Evolutionary conservation across 2,888 invertebrate genomes (phyloP), one percentile per base, ranked within the genome.

Genomic region (Drosophila affinis): DNA sequence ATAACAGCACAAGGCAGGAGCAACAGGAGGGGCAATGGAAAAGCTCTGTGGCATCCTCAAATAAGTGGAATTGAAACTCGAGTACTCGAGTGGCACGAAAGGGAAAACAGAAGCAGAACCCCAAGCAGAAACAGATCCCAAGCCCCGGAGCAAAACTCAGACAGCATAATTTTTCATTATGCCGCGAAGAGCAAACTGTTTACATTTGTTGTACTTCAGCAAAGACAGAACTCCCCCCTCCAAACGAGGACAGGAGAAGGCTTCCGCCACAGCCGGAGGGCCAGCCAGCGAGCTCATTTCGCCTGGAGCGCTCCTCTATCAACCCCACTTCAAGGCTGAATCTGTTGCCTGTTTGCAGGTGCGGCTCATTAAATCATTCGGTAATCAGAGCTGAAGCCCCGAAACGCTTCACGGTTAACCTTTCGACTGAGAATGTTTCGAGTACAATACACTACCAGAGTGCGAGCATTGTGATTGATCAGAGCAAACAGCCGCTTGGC

Each of bases 111-210:
- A 62, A 61, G 64, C 47, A n/a, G 54, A 48, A 21, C 4, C 14
- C 18, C 9, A 53, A 21, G 21, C 46, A 21, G 48, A 62, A 54
- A 53, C 12, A 46, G 29, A 21, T 24, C n/a, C 34, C 21, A 24
- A 21, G n/a, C 12, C 53, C 32, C 17, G 17, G 32, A 48, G 21
- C 44, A 60, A 29, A 49, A 45, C 45, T 39, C 24, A 14, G 71
- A 61, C 59, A 68, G 76, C 63, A 74, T 82, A 80, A 83, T 83
- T 82, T 85, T 81, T 85, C 81, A 83, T 84, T 79, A 75, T 68
- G 81, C 76, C 79, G 74, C 78, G 67, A 81, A 85, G 77, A 78
- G 81, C 79, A 81, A 83, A 83, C 86, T 79, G 84, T 81, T 84
- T 85, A 85, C 86, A 84, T 85, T 84, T 79, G 76, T 83, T 76